These are phyloP conservation scores for Drosophila simulans DNA, from an alignment of 1,140 invertebrate genomes.

Conservation along the genomic window DNA sequence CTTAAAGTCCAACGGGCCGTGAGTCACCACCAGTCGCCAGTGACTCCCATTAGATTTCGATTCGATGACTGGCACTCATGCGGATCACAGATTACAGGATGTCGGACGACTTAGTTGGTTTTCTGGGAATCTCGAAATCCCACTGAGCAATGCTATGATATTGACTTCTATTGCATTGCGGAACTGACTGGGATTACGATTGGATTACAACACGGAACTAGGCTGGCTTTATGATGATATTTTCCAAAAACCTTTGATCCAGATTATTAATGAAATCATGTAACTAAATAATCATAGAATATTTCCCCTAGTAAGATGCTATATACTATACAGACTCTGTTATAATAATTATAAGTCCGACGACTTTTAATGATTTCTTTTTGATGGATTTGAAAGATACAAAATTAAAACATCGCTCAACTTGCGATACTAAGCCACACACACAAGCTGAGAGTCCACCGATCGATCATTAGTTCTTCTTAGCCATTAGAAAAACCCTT, in stretches of 20 bases:
- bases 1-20: conserved; percentile 16
- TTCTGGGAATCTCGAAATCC: conserved; percentile 21
- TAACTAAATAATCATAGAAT: too few relatives aligned
- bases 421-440: background rate
- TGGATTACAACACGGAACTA: conserved; percentile 8
- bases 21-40: conserved; percentile 5
- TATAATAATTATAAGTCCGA: too few relatives aligned
- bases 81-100: conserved; percentile 16
- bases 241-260: background rate
- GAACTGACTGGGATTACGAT: conserved; percentile 8
- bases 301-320: too few relatives aligned
- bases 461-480: conserved; percentile 29
- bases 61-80: conserved; percentile 22
- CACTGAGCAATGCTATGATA: conserved; percentile 18
- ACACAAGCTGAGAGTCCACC: conserved; percentile 14
- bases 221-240: background rate
- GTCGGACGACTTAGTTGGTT: conserved; percentile 1
- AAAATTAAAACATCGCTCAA: conserved; percentile 23
- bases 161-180: conserved; percentile 5
- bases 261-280: too few relatives aligned
- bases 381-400: conserved; percentile 12
- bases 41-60: conserved; percentile 17
- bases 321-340: too few relatives aligned
- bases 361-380: conserved; percentile 6
- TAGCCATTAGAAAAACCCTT: conserved; percentile 18